These are phyloP conservation scores for Gopherus flavomarginatus DNA, from an alignment of 2,113 vertebrate genomes.

Conservation along the genomic window DNA sequence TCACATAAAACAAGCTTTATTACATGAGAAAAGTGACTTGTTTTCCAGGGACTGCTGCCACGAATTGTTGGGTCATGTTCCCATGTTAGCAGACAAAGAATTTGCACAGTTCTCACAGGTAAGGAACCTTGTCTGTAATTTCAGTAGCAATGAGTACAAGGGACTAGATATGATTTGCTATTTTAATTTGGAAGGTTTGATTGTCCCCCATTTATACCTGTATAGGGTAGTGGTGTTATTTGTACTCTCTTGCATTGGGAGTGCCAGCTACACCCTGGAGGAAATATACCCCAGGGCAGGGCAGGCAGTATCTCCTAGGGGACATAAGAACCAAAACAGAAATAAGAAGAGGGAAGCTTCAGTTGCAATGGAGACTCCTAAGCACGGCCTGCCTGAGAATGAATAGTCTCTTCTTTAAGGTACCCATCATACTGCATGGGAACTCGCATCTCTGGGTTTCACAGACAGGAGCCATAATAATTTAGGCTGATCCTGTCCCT, in stretches of 20 bases:
- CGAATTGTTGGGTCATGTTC: constrained; percentile 85
- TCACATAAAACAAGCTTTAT: neutral
- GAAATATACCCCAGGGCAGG: neutral
- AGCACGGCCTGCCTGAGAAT: neutral
- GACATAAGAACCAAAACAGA: neutral
- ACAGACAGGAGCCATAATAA: neutral
- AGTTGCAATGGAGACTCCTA: neutral
- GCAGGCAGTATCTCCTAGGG: rapidly evolving
- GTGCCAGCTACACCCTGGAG: rapidly evolving
- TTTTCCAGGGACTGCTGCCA: constrained; percentile 86
- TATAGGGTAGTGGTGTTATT: neutral
- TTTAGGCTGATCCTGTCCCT: neutral
- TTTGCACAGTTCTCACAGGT: constrained; percentile 90
- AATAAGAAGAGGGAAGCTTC: neutral
- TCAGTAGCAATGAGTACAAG: neutral
- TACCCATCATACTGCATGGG: neutral
- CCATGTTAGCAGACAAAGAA: constrained; percentile 86
- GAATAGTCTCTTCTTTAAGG: neutral
- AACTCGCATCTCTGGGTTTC: neutral
- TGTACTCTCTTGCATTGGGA: rapidly evolving
- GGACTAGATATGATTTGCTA: neutral
- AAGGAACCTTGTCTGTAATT: constrained; percentile 23
- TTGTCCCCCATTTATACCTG: neutral
- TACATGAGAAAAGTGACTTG: neutral
- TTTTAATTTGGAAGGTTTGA: neutral